These are phyloP conservation scores for Drosophila lacteicornis DNA, from an alignment of 1,140 invertebrate genomes.

Conservation along the genomic window DNA sequence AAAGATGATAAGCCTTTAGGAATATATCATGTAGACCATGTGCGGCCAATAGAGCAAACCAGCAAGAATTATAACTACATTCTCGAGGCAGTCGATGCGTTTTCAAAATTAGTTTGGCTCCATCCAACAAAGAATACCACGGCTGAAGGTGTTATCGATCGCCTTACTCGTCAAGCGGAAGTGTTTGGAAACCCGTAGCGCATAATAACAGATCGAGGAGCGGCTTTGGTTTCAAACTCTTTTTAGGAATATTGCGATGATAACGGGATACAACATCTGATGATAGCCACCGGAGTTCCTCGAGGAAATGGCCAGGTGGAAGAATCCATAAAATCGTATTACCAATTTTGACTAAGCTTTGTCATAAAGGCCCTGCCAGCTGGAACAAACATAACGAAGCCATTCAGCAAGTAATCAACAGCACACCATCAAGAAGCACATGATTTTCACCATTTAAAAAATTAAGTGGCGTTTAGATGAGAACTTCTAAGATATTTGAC, in stretches of 20 bases:
- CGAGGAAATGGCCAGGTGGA: slow-evolving; percentile 1
- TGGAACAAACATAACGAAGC: not conserved
- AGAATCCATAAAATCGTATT: not conserved
- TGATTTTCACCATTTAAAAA: no score
- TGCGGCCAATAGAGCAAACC: not conserved
- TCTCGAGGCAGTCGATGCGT: not conserved
- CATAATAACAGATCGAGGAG: slow-evolving; percentile 1
- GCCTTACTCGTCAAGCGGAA: not conserved
- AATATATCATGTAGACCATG: not conserved
- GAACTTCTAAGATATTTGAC: no score
- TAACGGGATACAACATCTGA: not conserved
- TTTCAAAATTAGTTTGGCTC: not conserved
- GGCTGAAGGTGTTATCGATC: not conserved
- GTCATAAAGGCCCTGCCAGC: not conserved
- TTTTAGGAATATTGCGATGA: not conserved
- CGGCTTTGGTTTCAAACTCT: not conserved
- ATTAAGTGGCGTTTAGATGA: no score
- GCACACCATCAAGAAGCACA: no score
- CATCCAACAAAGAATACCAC: not conserved
- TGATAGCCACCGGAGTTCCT: not conserved
- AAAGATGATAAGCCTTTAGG: no score
- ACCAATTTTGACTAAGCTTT: not conserved
- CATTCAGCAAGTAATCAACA: not conserved
- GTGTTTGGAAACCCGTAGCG: not conserved
- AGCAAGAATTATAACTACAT: slow-evolving; percentile 1